Evolutionary conservation across 1,140 invertebrate genomes (phyloP).

Genomic region (Cecropterus lyciades): DNA sequence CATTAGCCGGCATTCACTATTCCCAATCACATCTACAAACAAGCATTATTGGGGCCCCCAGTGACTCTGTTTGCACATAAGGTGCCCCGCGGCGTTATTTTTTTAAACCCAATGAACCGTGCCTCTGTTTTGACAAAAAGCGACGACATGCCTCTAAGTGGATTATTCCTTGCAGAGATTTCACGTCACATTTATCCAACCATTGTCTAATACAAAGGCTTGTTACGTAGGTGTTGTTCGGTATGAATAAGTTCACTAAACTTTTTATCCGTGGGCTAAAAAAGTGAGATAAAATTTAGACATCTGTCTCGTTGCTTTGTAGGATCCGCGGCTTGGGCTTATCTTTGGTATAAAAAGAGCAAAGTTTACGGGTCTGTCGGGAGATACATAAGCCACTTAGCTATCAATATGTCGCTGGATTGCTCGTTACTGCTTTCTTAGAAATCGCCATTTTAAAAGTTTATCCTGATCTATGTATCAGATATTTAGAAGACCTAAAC

Average conservation of each 20-base stretch:
- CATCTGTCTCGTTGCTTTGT: conserved; percentile 71
- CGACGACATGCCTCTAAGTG: conserved; percentile 79
- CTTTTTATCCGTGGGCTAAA: conserved; percentile 61
- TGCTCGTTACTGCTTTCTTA: not conserved
- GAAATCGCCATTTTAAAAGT: no score
- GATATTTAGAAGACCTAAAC: no score
- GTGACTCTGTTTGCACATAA: conserved; percentile 65
- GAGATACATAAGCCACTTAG: not conserved
- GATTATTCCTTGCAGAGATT: conserved; percentile 79
- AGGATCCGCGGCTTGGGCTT: conserved; percentile 45
- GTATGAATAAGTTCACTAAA: conserved; percentile 64
- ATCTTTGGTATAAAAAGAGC: conserved; percentile 30
- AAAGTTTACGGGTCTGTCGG: conserved; percentile 13
- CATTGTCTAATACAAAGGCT: conserved; percentile 73
- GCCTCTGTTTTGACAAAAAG: conserved; percentile 73
- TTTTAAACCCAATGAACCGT: conserved; percentile 76
- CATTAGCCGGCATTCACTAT: conserved; percentile 42
- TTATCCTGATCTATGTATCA: no score
- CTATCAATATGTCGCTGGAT: conserved; percentile 5
- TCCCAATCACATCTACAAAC: conserved; percentile 35
- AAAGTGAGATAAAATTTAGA: conserved; percentile 57
- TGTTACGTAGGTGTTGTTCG: conserved; percentile 79
- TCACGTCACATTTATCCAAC: conserved; percentile 76
- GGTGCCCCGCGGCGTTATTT: conserved; percentile 72
- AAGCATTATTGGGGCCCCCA: conserved; percentile 31